A percentile compares a stretch with the other conserved stretches of the same genome.
Evolutionary conservation across 2,888 invertebrate genomes (phyloP).

Genomic region (Hemithea aestivaria): DNA sequence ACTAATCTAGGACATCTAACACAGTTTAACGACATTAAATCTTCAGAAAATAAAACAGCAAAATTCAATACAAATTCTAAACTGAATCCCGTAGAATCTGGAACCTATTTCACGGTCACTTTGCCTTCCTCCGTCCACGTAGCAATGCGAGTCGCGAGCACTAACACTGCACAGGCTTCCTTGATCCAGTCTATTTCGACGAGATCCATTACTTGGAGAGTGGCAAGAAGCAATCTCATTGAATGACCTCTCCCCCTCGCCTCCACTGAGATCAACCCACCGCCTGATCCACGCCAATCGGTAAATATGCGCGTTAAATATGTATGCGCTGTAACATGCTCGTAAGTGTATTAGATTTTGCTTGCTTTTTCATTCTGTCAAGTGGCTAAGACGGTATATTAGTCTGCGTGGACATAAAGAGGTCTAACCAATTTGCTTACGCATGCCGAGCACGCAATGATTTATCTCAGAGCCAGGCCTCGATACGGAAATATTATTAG

Average conservation of each 20-base stretch:
- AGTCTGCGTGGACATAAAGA: slow-evolving; percentile 46
- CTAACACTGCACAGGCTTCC: slow-evolving; percentile 64
- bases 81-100: no score
- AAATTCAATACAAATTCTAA: slow-evolving; percentile 1
- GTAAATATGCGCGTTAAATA: slow-evolving; percentile 80
- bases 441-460: slow-evolving; percentile 47
- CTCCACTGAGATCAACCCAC: slow-evolving; percentile 40
- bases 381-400: slow-evolving; percentile 50
- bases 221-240: slow-evolving; percentile 80
- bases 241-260: slow-evolving; percentile 70
- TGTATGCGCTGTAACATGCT: slow-evolving; percentile 75
- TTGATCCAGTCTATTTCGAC: slow-evolving; percentile 76
- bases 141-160: slow-evolving; percentile 45
- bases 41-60: neutral
- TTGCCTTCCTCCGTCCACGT: slow-evolving; percentile 24
- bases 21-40: no score
- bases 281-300: slow-evolving; percentile 73
- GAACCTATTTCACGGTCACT: slow-evolving; percentile 21
- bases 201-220: slow-evolving; percentile 78
- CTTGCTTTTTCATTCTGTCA: slow-evolving; percentile 75
- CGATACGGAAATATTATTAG: slow-evolving; percentile 18
- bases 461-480: slow-evolving; percentile 41
- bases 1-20: no score
- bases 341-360: slow-evolving; percentile 78
- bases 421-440: slow-evolving; percentile 50